Evolutionary conservation across 2,113 vertebrate genomes (phyloP), one percentile per base, ranked within the genome.

Genomic region (Phylloscopus trochiloides): DNA sequence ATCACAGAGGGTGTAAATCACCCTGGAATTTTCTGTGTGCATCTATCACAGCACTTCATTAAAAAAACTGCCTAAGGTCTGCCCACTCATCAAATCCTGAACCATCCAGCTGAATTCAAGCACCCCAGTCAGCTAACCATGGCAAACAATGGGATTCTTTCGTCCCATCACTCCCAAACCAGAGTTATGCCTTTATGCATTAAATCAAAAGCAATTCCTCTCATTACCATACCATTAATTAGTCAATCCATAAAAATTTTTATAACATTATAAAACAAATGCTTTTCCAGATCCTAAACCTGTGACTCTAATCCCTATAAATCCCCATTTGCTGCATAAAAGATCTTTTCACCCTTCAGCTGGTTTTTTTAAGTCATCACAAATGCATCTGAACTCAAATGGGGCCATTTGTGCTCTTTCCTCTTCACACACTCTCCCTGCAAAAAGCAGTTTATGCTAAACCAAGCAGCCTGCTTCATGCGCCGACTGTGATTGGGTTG

Each of bases 241-340:
- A 94, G 92, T 93, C 96, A 93, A 81, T 83, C 55, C 31, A 72
- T 88, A 76, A 83, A 95, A 76, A 62, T 34, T 9, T 42, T 79
- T 94, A 48, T 82, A 88, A 81, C 86, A 79, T 85, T 85, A 77
- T 72, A 77, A 92, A 95, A 51, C 21, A 88, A 96, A 81, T 48
- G 17, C 21, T 88, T 91, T 96, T 94, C 91, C 67, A 94, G 51
- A 86, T 95, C 45, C 63, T 93, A 61, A 86, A 79, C 59, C 38
- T 59, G 54, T 83, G 84, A 94, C 26, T 18, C 20, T 96, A 97
- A 97, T 95, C 88, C 75, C 31, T 55, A 14, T 94, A 96, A 96
- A 96, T 97, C 74, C 82, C n/a, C n/a, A 12, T 92, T 96, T 91
- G 66, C 58, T 68, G 86, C 81, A 94, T 34, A 97, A 66, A 90